A percentile compares a stretch with the other conserved stretches of the same genome.
These are phyloP conservation scores for Chaetorhynchus papuensis DNA, from an alignment of 2,113 vertebrate genomes.

Conservation along the genomic window DNA sequence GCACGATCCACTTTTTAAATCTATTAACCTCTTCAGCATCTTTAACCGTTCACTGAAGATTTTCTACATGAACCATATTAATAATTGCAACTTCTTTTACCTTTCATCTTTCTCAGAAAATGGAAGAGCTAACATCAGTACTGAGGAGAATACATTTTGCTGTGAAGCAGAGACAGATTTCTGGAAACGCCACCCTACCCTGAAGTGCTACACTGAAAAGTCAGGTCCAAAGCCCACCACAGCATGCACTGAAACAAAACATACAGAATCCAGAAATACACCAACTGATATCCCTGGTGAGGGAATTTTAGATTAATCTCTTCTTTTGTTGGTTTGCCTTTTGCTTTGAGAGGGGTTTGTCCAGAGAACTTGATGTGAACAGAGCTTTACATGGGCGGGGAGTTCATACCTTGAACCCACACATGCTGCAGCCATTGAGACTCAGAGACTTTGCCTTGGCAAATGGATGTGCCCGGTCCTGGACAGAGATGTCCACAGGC, in stretches of 20 bases:
- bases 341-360: too few species aligned
- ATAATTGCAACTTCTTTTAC: neutral
- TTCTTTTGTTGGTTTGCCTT: too few species aligned
- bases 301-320: too few species aligned
- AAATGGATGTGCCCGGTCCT: neutral
- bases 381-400: rapidly evolving
- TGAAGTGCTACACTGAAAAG: neutral
- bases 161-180: rapidly evolving
- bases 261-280: too few species aligned
- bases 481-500: neutral
- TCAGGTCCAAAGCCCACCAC: rapidly evolving
- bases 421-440: neutral
- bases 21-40: neutral
- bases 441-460: neutral
- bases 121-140: rapidly evolving
- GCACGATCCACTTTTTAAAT: neutral
- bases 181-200: rapidly evolving
- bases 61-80: neutral
- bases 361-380: neutral
- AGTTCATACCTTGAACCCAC: neutral
- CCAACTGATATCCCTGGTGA: too few species aligned
- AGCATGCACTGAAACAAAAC: too few species aligned
- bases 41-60: neutral
- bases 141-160: neutral
- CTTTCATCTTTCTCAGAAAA: neutral